Base-by-base conservation (phyloP, 2,113 vertebrate genomes). In the Neotoma lepida region DNA sequence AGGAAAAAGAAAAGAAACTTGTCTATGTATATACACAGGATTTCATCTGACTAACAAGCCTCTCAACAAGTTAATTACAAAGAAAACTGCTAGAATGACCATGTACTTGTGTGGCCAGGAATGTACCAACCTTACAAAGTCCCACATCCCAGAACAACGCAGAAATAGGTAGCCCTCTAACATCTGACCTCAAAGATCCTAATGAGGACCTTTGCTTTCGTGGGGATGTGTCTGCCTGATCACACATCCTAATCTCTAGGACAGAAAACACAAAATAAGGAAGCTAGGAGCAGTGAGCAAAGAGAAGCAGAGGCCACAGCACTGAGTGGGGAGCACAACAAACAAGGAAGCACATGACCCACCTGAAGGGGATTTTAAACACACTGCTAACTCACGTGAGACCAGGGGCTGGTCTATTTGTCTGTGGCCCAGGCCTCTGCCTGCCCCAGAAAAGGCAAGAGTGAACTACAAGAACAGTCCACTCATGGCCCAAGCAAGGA, bases 11-110 rank as follows among this genome's bases (percentile, higher is more conserved):
- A 74, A 12, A 13, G 3, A 76, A n/a, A 90, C 64, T 39, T 2
- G 3, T 44, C 28, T 63, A 61, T 39, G 46, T 91, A 87, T 18
- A 18, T 6, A 4, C 51, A 14, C 51, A 58, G 64, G 58, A 76
- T 86, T 92, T 92, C 41, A 94, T 26, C 61, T 84, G 68, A 73
- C 44, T 84, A 68, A 73, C 44, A 90, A 81, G 56, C 8, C 66
- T 30, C 39, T 46, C 30, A 66, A 12, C 4, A 94, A 70, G 51
- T 20, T 71, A 4, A 4, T 66, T 28, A 91, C 54, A 63, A 76
- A 82, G 74, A 86, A n/a, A 17, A 54, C 30, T 86, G 2, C 33
- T 51, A 39, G 41, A 22, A 8, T 93, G 2, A 9, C 71, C 24
- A 89, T 63, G 12, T 5, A 92, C 68, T 81, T 63, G 17, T 63